Evolutionary conservation across 1,140 invertebrate genomes (phyloP).

Genomic region (Solenopsis fugax): DNA sequence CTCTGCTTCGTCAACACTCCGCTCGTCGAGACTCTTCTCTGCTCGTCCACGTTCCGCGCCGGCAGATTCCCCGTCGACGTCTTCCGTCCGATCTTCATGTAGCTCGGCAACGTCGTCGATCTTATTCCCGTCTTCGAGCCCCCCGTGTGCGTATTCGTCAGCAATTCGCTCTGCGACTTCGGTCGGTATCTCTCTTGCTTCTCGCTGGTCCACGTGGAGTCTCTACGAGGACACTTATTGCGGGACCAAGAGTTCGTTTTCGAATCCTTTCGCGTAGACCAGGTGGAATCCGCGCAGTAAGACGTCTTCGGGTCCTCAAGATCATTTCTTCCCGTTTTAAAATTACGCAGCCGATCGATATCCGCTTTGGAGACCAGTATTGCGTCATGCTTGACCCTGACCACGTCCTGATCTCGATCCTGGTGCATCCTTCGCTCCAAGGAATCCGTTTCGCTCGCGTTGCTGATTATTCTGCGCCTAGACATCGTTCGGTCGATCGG

Average conservation of each 20-base stretch:
- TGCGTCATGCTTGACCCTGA: conserved; percentile 26
- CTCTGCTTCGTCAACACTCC: conserved; percentile 69
- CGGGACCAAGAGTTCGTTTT: conserved; percentile 25
- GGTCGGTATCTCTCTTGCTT: conserved; percentile 35
- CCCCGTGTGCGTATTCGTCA: conserved; percentile 35
- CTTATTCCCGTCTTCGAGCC: not conserved
- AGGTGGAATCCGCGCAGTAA: not conserved
- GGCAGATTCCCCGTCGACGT: conserved; percentile 75
- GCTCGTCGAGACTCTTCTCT: conserved; percentile 59
- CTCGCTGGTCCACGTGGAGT: conserved; percentile 16
- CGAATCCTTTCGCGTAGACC: not conserved
- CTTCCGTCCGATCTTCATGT: conserved; percentile 77
- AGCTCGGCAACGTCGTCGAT: conserved; percentile 80
- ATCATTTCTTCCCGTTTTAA: conserved; percentile 2
- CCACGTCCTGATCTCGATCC: conserved; percentile 54
- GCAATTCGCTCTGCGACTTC: conserved; percentile 60
- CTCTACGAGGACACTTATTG: not conserved
- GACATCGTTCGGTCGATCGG: conserved; percentile 79
- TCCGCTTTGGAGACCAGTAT: conserved; percentile 35
- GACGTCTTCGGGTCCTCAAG: not conserved
- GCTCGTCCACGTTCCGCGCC: conserved; percentile 45
- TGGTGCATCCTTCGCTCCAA: conserved; percentile 58
- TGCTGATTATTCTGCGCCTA: conserved; percentile 81
- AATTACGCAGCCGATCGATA: conserved; percentile 36
- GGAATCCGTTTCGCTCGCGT: conserved; percentile 72